Conservation (phyloP, 2,797 vertebrate genomes). For the Melanotaenia boesemani region DNA sequence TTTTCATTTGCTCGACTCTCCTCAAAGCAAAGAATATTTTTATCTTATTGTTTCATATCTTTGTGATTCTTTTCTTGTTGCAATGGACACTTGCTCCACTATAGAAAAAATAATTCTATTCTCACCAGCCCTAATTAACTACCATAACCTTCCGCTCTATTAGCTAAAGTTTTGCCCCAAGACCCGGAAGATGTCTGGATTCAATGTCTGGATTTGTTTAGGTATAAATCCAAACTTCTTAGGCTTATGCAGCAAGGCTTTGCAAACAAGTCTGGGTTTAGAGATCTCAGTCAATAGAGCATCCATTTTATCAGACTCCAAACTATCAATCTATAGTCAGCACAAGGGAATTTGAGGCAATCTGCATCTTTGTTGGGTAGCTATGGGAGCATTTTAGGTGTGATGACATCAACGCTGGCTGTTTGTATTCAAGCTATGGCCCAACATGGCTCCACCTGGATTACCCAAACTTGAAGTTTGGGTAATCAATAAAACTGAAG, state of each 20-base stretch:
- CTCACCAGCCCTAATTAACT: constrained; percentile 25
- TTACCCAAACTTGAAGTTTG: background rate
- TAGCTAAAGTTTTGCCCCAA: background rate
- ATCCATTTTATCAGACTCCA: background rate
- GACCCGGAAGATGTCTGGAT: constrained; percentile 6
- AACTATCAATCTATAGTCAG: background rate
- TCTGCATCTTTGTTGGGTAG: too few relatives aligned
- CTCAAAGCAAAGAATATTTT: constrained; percentile 67
- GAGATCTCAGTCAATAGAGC: background rate
- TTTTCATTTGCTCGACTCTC: constrained; percentile 66
- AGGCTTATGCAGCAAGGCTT: background rate
- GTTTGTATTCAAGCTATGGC: too few relatives aligned
- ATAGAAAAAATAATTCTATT: constrained; percentile 26
- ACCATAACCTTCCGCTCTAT: constrained; percentile 19
- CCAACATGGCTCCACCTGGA: background rate
- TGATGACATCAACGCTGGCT: too few relatives aligned
- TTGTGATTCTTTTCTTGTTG: constrained; percentile 25
- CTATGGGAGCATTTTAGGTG: too few relatives aligned
- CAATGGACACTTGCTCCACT: constrained; percentile 35
- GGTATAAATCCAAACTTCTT: background rate
- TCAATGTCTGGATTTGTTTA: background rate
- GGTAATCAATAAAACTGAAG: background rate
- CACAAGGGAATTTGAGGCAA: too few relatives aligned
- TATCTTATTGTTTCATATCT: constrained; percentile 46
- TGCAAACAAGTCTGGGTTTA: background rate